Conservation (phyloP, 2,113 vertebrate genomes). For the Dromaius novaehollandiae region DNA sequence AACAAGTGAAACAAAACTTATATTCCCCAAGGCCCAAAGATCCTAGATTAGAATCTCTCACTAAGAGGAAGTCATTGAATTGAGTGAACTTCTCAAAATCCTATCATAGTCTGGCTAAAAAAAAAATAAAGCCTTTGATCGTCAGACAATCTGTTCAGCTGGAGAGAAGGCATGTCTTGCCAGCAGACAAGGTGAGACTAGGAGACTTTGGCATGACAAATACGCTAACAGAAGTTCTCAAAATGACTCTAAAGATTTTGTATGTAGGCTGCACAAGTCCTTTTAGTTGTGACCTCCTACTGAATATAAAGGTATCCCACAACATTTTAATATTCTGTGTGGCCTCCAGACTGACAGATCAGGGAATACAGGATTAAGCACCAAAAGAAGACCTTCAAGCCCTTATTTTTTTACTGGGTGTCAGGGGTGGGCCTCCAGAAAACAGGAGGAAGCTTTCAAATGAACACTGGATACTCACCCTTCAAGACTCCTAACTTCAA, state of each 20-base stretch:
- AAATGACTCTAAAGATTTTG: background rate
- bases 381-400: background rate
- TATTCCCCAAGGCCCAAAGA: background rate
- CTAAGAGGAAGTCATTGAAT: background rate
- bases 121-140: background rate
- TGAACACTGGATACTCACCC: background rate
- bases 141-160: background rate
- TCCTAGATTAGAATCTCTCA: background rate
- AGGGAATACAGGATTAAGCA: background rate
- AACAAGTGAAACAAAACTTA: slow-evolving; percentile 1
- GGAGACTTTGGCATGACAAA: background rate
- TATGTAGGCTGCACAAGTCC: background rate
- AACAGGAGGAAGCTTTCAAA: background rate
- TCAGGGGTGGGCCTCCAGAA: background rate
- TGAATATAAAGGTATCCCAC: background rate
- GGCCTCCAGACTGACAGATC: background rate
- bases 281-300: background rate
- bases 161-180: background rate
- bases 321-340: background rate
- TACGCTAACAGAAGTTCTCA: background rate
- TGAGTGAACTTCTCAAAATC: background rate
- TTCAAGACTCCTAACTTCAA: background rate
- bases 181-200: background rate
- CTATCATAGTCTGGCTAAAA: background rate
- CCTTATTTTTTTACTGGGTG: background rate